A percentile compares a stretch with the other conserved stretches of the same genome.
These are phyloP conservation scores for Aphaenogaster floridana DNA, from an alignment of 1,140 invertebrate genomes.

Conservation along the genomic window DNA sequence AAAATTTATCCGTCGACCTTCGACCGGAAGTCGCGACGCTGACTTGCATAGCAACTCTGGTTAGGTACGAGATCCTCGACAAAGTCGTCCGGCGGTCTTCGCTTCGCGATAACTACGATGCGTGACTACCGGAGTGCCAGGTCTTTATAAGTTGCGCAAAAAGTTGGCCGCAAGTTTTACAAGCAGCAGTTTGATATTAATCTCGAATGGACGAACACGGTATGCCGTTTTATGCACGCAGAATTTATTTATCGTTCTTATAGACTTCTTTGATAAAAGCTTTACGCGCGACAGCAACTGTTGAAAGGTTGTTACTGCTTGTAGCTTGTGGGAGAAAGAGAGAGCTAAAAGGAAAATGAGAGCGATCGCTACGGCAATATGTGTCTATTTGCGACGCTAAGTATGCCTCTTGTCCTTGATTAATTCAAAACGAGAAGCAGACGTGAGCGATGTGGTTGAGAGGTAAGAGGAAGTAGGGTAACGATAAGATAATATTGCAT, in stretches of 20 bases:
- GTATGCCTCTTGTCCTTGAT: conserved; percentile 52
- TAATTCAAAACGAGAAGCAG: conserved; percentile 43
- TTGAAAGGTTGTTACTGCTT: conserved; percentile 38
- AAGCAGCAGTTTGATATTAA: conserved; percentile 34
- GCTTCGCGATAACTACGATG: neutral
- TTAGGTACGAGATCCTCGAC: neutral
- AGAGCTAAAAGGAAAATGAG: conserved; percentile 46
- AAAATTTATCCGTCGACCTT: conserved; percentile 47
- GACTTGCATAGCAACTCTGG: conserved; percentile 9
- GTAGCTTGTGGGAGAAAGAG: neutral
- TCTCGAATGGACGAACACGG: conserved; percentile 16
- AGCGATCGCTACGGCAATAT: conserved; percentile 49
- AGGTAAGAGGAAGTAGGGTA: neutral
- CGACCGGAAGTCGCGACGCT: conserved; percentile 23
- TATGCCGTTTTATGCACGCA: conserved; percentile 23
- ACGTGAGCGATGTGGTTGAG: neutral
- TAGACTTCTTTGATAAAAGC: conserved; percentile 45
- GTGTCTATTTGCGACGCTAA: conserved; percentile 40
- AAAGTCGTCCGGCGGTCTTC: neutral
- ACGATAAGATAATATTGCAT: neutral
- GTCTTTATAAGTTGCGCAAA: neutral
- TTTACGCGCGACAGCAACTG: conserved; percentile 51
- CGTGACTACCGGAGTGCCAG: conserved; percentile 10
- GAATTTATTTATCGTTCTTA: conserved; percentile 49
- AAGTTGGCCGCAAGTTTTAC: conserved; percentile 16